These are phyloP conservation scores for Caenorhabditis drosophilae DNA, from an alignment of 2,888 invertebrate genomes.

Conservation along the genomic window DNA sequence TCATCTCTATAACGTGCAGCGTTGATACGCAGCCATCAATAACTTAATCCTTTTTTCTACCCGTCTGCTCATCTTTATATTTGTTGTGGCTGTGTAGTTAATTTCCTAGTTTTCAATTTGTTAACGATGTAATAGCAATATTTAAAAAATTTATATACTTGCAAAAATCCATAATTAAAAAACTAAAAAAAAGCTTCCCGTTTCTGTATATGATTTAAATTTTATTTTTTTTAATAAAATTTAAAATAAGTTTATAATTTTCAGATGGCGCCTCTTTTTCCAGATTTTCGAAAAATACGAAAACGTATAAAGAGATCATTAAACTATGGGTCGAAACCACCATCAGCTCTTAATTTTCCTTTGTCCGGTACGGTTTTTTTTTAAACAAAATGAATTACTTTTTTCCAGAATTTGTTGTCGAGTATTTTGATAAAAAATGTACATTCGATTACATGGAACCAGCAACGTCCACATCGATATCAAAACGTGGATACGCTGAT, in stretches of 20 bases:
- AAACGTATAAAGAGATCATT: slow-evolving; percentile 83
- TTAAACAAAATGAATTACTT: not conserved
- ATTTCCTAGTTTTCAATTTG: too few species aligned
- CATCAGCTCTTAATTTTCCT: slow-evolving; percentile 56
- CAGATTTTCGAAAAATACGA: slow-evolving; percentile 56
- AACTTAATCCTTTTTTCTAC: too few species aligned
- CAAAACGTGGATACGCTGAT: slow-evolving; percentile 78
- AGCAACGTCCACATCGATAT: slow-evolving; percentile 60
- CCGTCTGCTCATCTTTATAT: too few species aligned
- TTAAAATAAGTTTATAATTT: too few species aligned
- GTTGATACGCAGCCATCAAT: slow-evolving; percentile 21
- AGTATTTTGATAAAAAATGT: slow-evolving; percentile 62
- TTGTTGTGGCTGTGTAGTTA: too few species aligned
- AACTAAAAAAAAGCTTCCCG: not conserved
- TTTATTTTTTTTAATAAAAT: too few species aligned
- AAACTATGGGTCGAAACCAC: slow-evolving; percentile 78
- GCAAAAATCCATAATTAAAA: too few species aligned
- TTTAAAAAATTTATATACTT: too few species aligned
- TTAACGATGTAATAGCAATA: too few species aligned
- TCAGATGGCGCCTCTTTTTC: slow-evolving; percentile 58
- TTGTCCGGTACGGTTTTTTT: slow-evolving; percentile 46
- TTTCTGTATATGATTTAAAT: too few species aligned
- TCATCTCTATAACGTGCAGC: slow-evolving; percentile 5
- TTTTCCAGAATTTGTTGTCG: slow-evolving; percentile 62
- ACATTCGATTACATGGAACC: slow-evolving; percentile 64